Evolutionary conservation across 2,888 invertebrate species (phyloP).

Genomic region (Apodemia mormo): DNA sequence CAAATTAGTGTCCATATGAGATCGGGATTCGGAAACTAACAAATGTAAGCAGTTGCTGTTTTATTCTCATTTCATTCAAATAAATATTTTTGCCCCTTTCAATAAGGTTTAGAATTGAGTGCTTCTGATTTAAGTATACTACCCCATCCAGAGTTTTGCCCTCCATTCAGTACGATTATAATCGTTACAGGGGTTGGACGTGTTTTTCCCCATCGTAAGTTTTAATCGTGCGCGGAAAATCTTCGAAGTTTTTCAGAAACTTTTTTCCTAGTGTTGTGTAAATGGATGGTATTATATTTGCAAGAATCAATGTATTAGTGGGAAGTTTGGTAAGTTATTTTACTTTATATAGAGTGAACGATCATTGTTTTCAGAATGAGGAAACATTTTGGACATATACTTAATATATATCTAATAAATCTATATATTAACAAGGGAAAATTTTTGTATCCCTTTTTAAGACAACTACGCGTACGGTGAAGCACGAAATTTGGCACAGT

Average conservation of each 20-base stretch:
- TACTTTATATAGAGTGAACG: too few species aligned
- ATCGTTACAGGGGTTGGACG: constrained; percentile 33
- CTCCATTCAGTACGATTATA: constrained; percentile 33
- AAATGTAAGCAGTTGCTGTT: constrained; percentile 3
- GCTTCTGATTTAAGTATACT: constrained; percentile 25
- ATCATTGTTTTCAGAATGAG: too few species aligned
- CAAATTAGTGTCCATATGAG: constrained; percentile 42
- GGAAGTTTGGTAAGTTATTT: constrained; percentile 1
- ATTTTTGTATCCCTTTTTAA: too few species aligned
- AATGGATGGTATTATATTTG: neutral
- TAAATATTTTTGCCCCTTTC: constrained; percentile 1
- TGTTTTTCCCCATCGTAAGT: constrained; percentile 30
- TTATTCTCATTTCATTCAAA: constrained; percentile 1
- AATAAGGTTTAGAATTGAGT: constrained; percentile 26
- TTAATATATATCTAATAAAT: too few species aligned
- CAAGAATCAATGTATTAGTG: neutral
- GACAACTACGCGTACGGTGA: too few species aligned
- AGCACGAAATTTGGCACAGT: too few species aligned
- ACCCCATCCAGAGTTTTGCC: constrained; percentile 28
- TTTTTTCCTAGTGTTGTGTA: constrained; percentile 3
- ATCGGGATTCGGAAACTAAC: constrained; percentile 36
- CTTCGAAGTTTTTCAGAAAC: constrained; percentile 21
- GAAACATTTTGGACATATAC: too few species aligned
- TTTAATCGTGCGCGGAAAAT: constrained; percentile 27
- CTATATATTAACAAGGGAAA: too few species aligned